Base-by-base conservation (phyloP, 2,888 invertebrate genomes). In the Thecophora atra region DNA sequence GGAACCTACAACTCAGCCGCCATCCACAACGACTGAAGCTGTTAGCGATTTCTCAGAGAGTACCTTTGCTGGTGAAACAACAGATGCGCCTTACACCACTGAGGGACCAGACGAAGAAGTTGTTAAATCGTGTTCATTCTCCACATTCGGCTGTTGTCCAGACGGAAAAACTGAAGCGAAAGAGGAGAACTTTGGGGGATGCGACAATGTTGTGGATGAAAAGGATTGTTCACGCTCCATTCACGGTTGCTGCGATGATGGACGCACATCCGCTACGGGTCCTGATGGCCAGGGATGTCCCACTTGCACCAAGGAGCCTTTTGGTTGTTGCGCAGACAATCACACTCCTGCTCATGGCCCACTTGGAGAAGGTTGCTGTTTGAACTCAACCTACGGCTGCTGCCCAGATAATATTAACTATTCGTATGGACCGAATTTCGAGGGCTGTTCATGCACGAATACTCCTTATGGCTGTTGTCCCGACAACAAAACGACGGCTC, bases 311-410 rank as follows among this genome's bases (percentile, higher is more conserved):
- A 88, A 89, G 1, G 90, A 92, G 37, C 88, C 89, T 0, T 93
- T 91, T 83, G 97, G 98, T 5, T 98, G 98, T 83, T 98, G 98
- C 81, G 90, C 91, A 1, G 97, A 98, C 82, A 91, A 91, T 3
- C 86, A 90, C 78, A 95, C 95, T 0, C 91, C 95, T 0, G 95
- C 98, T 2, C 94, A 95, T 80, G 98, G 98, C 2, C 91, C 91
- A 0, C 91, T 90, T 78, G 87, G 89, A 58, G 94, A 95, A 85
- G 98, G 97, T 0, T 96, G 95, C 82, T 96, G 95, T 79, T 85
- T 94, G 64, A 89, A 89, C 30, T 88, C 90, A 3, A 87, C 89
- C 4, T 93, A 89, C 82, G 95, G 96, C n/a, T 98, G 98, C 86
- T 98, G 98, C 80, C 94, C 94, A 0, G 97, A 98, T 82, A 94